A percentile compares a stretch with the other conserved stretches of the same genome.
Evolutionary conservation across 2,113 vertebrate species (phyloP).

Genomic region (Heliornis fulica): DNA sequence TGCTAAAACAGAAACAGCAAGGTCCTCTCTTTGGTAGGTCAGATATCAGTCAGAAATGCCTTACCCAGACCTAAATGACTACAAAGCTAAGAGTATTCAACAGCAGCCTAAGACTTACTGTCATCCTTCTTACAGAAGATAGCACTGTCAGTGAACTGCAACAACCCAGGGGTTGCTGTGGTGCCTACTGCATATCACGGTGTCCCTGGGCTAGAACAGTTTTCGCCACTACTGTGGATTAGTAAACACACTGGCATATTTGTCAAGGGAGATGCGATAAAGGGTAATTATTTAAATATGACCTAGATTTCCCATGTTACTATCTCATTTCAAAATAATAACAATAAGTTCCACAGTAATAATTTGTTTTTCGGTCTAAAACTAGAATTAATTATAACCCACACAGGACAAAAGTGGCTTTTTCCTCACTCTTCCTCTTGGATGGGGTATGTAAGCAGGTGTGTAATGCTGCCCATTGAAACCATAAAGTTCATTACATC

Average conservation of each 20-base stretch:
- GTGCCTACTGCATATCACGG: neutral
- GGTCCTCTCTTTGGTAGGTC: neutral
- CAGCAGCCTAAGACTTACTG: neutral
- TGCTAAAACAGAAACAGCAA: neutral
- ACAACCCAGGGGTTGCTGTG: neutral
- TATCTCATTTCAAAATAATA: neutral
- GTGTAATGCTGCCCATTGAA: neutral
- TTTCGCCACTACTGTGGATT: neutral
- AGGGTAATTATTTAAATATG: constrained; percentile 27
- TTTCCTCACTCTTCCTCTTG: neutral
- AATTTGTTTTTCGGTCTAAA: neutral
- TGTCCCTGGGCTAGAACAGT: neutral
- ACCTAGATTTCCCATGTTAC: neutral
- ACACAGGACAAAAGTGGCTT: neutral
- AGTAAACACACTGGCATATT: neutral
- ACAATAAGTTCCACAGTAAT: neutral
- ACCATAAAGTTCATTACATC: neutral
- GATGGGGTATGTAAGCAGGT: neutral
- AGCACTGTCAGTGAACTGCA: neutral
- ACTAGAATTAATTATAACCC: neutral
- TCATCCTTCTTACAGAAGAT: neutral
- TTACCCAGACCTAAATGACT: neutral
- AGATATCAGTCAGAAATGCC: neutral
- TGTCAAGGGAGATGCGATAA: neutral
- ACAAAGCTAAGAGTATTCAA: neutral